Conservation (phyloP, 37 sponge, comb jelly and placozoan species). For the Oscarella lobularis region DNA sequence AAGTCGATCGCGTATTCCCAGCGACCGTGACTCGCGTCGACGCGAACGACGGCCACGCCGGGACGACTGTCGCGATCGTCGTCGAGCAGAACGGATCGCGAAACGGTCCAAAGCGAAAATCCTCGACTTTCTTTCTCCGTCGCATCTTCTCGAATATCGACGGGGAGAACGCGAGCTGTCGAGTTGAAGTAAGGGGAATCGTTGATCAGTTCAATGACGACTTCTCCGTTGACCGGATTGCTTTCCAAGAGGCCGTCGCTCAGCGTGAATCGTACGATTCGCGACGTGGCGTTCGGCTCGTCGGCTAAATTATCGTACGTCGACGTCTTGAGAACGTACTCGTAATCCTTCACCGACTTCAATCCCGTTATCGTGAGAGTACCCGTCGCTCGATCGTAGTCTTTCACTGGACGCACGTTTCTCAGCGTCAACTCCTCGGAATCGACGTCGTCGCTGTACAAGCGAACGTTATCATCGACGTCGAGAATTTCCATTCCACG, state of each 20-base stretch:
- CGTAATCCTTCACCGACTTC: constrained; percentile 50
- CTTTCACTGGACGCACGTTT: constrained; percentile 35
- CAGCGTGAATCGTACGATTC: constrained; percentile 25
- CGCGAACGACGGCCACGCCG: constrained; percentile 58
- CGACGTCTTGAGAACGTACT: constrained; percentile 55
- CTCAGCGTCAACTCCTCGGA: constrained; percentile 28
- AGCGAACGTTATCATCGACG: constrained; percentile 18
- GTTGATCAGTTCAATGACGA: constrained; percentile 45
- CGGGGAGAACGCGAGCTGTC: constrained; percentile 14
- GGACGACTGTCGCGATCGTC: constrained; percentile 40
- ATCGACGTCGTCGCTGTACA: constrained; percentile 20
- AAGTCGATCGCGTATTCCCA: constrained; percentile 70
- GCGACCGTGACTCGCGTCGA: constrained; percentile 36
- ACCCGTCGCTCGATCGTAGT: constrained; percentile 41
- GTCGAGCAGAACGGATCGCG: constrained; percentile 23
- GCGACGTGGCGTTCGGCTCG: constrained; percentile 33
- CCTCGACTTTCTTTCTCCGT: constrained; percentile 33
- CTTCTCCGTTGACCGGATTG: constrained; percentile 14
- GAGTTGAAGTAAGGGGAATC: constrained; percentile 70
- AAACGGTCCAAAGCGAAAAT: constrained; percentile 48
- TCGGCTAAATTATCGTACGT: constrained; percentile 62
- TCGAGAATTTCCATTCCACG: constrained; percentile 39
- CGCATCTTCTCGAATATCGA: constrained; percentile 43
- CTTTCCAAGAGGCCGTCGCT: constrained; percentile 52
- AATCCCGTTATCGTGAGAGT: constrained; percentile 59